Conservation (phyloP, 1,140 invertebrate species). For the Neelides sp. region DNA sequence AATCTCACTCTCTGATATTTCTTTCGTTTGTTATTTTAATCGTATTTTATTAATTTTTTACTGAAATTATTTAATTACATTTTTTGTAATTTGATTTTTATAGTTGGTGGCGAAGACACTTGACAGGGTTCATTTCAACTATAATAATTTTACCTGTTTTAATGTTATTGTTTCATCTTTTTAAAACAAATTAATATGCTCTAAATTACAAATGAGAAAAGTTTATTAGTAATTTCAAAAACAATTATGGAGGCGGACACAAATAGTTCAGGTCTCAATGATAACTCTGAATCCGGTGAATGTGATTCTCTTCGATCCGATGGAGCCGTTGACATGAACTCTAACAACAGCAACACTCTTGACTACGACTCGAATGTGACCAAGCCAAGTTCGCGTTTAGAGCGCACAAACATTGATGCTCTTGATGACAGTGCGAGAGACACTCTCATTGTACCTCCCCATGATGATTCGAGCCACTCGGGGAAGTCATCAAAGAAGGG, state of each 20-base stretch:
- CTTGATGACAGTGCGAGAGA: conserved; percentile 24
- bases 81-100: no score
- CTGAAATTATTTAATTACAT: no score
- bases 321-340: conserved; percentile 12
- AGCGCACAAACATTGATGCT: conserved; percentile 24
- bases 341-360: conserved; percentile 13
- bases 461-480: conserved; percentile 17
- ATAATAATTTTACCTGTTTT: no score
- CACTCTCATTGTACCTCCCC: conserved; percentile 22
- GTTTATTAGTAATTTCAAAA: no score
- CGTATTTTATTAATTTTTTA: no score
- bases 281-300: conserved; percentile 24
- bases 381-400: conserved; percentile 14
- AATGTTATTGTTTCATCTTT: no score
- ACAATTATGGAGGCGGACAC: conserved; percentile 14
- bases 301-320: conserved; percentile 18
- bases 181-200: no score
- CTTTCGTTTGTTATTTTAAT: no score
- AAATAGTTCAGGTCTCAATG: conserved; percentile 21
- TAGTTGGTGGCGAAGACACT: no score
- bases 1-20: no score
- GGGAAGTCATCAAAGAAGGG: conserved; percentile 10
- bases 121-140: no score
- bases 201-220: no score
- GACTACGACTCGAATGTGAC: conserved; percentile 19